Base-by-base conservation (phyloP, 2,797 vertebrate genomes). In the Labroides dimidiatus region DNA sequence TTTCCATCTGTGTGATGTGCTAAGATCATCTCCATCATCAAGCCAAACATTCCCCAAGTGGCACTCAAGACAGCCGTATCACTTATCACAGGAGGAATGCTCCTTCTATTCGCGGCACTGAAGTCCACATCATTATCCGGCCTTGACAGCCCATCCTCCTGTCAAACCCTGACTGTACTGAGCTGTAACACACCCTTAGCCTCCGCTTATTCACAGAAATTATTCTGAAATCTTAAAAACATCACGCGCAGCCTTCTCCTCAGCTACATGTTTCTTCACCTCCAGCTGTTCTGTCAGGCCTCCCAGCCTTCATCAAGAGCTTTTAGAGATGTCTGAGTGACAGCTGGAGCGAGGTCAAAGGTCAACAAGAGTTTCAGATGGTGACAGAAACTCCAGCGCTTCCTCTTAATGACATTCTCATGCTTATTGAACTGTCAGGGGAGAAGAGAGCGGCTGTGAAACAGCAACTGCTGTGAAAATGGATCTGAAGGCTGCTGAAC, bases 401-500 rank as follows among this genome's bases (percentile, higher is more conserved):
- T 44, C 71, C 69, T 50, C 50, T 81, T 86, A 78, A 85, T 77
- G 73, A 82, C 73, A 77, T 89, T 88, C 75, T 64, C 19, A 0
- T 36, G 6, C 74, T 84, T 65, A 82, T 90, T 84, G 66, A 79
- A 86, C 75, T 79, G 60, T 63, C 72, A 64, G 45, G 71, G 53
- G 61, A 80, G 54, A 37, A 11, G 33, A 36, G 37, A 48, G 11
- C 19, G 16, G 14, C 52, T 2, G 61, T 69, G 24, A 72, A 82
- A 80, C 10, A 80, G 77, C 91, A 87, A 84, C 89, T 71, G 90
- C 65, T 45, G 39, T 74, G 84, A 80, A 85, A 90, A 79, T 24
- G 30, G 67, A 88, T 85, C 80, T 4, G 0, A 55, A 47, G 50
- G 55, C 53, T 27, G 63, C 62, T 20, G 27, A 33, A 72, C 48